Conservation (phyloP, 2,113 vertebrate species). For the Leucopternis melanops region DNA sequence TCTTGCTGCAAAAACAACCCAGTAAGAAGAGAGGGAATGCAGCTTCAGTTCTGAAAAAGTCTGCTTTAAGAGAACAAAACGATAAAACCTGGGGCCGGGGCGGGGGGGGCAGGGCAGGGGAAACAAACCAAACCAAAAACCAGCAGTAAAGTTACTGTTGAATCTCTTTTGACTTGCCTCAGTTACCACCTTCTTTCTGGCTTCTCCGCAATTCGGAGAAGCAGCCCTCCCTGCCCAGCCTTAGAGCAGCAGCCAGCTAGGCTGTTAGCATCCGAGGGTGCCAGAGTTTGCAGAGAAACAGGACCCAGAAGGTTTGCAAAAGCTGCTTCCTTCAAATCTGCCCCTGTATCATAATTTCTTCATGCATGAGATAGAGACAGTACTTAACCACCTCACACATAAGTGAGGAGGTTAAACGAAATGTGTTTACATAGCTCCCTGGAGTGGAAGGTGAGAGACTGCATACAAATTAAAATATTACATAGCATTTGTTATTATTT, state of each 20-base stretch:
- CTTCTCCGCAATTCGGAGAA: not conserved
- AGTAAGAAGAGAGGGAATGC: not conserved
- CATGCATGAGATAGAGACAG: not conserved
- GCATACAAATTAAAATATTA: not conserved
- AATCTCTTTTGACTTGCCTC: not conserved
- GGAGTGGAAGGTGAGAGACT: not conserved
- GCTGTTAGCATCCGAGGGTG: not conserved
- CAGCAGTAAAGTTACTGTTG: not conserved
- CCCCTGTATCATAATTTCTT: not conserved
- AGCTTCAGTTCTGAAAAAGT: not conserved
- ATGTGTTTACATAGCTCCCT: not conserved
- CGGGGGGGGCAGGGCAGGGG: too few relatives aligned
- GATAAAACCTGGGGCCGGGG: not conserved
- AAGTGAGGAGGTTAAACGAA: not conserved
- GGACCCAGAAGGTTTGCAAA: not conserved
- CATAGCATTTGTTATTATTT: not conserved
- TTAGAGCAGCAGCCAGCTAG: not conserved
- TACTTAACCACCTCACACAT: not conserved
- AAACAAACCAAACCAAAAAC: not conserved
- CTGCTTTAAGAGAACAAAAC: not conserved
- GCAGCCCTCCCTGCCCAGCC: not conserved
- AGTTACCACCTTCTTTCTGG: not conserved
- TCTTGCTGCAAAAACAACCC: not conserved
- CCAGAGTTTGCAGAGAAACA: not conserved
- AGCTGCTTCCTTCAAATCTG: not conserved